Evolutionary conservation across 2,797 vertebrate genomes (phyloP), one percentile per base, ranked within the genome.

Genomic region (Heterohyrax brucei): DNA sequence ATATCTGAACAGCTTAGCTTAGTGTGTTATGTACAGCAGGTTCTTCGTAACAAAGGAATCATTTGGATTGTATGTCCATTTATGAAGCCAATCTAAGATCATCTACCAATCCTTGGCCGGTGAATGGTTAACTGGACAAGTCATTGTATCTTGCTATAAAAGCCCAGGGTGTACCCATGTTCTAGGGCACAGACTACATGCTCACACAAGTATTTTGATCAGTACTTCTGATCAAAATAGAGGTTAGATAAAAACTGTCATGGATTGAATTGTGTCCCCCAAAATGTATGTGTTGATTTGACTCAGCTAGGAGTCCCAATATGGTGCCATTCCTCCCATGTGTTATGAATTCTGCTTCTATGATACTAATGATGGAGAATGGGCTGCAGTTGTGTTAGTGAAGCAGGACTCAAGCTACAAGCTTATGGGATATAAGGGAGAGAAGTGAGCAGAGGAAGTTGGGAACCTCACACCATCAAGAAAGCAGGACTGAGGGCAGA

Each of bases 1-100:
- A 68, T 7, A 21, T 16, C 18, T 79, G 64, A 81, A 48, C 14
- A 24, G 30, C 21, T 81, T 26, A 53, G 79, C 26, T 59, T 28
- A 18, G 46, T 26, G 19, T 4, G 1, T n/a, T 13, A 33, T 8
- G 19, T 22, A 9, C 30, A 53, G 22, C 26, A 78, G 26, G 68
- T 94, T 91, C 59, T 81, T 62, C 78, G 86, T 91, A 77, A 83
- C 26, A 82, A 64, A 81, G 44, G 9, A 89, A 76, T 24, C 28
- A 7, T 72, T n/a, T 72, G 4, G 26, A 13, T 48, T 53, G 10
- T 28, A 62, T 4, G 33, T 28, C 46, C 84, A 44, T 13, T 2
- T 80, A 70, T 22, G 83, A 59, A 89, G 53, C 56, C 26, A 75
- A 93, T 0, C 14, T 19, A 10, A 22, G 8, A 50, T 30, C 24